Evolutionary conservation across 1,140 invertebrate species (phyloP), one percentile per base, ranked within the genome.

Genomic region (Sycophaga agraensis): DNA sequence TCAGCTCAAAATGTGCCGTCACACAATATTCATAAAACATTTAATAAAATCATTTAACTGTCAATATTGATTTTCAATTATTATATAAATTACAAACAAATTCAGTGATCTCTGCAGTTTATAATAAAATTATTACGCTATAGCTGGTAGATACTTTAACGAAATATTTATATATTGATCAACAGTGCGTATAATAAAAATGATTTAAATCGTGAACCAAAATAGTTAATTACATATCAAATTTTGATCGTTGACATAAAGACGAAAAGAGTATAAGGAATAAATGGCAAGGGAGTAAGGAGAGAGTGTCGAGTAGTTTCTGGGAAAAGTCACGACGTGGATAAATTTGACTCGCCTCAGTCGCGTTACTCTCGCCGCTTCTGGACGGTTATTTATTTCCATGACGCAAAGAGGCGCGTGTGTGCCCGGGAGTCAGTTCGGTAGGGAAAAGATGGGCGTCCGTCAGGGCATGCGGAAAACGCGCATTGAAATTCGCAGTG

Each of bases 351-450:
- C 40, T 61, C 39, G 59, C 21, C 48, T 46, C 40, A 49, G 28
- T 61, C 40, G 42, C 21, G 16, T 40, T 42, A 17, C 37, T 17
- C 37, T 14, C 12, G n/a, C 4, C 21, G 40, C 49, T 61, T 48
- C 49, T 45, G 34, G 49, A 46, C 50, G 59, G 42, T 61, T 61
- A 61, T 61, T 61, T 54, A 61, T 61, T 61, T 54, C 50, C 40
- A 42, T 61, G 50, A 54, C 42, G 59, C 43, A 26, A 51, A 42
- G 31, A 54, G 7, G 40, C 17, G 26, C 12, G 5, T 11, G 28
- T 11, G 28, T 6, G 11, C n/a, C 28, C 11, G 26, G 6, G 17
- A 49, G 34, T 39, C 26, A 17, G 48, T 16, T 40, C 12, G 12
- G 34, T 31, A 26, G 6, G 37, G 37, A 35, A 42, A 34, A 51